Percentiles rank a stretch among this genome's conserved stretches.
phyloP scores from a whole-genome alignment of 1,140 invertebrate species.

The Mamestra configurata region DNA sequence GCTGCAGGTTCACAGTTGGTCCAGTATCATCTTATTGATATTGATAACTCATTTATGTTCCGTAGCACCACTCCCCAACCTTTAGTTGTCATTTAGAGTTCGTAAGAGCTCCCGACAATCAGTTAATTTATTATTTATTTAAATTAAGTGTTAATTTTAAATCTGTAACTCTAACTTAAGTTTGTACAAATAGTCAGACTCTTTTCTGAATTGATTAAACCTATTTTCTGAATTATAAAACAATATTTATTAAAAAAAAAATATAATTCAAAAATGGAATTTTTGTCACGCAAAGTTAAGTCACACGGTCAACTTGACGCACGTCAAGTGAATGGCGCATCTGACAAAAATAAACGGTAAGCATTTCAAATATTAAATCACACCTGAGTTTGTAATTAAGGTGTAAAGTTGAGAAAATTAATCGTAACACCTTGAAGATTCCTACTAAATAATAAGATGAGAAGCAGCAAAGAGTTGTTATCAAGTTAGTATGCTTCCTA shows the following conservation, averaged over 20 bases:
- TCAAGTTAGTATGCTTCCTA: not conserved
- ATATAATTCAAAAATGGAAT: constrained; percentile 78
- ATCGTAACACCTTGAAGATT: not conserved
- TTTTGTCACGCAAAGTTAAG: constrained; percentile 72
- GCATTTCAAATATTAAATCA: constrained; percentile 47
- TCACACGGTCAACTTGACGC: constrained; percentile 71
- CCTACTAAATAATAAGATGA: not conserved
- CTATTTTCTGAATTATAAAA: not conserved
- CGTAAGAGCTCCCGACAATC: constrained; percentile 62
- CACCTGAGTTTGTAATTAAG: not conserved
- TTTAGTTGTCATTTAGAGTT: constrained; percentile 80
- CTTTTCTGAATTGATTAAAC: not conserved
- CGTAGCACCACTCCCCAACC: constrained; percentile 59
- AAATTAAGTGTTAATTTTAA: constrained; percentile 27
- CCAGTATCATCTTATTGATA: constrained; percentile 57
- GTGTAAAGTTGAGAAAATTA: not conserved
- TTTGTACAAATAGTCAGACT: not conserved
- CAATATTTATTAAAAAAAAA: constrained; percentile 16
- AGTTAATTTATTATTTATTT: constrained; percentile 1
- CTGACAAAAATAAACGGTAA: constrained; percentile 72
- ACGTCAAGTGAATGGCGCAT: constrained; percentile 77
- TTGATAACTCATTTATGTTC: constrained; percentile 65
- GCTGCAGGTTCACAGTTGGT: constrained; percentile 28
- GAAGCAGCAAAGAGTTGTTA: not conserved
- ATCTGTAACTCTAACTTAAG: not conserved